A percentile compares a stretch with the other conserved stretches of the same genome.
phyloP scores from a whole-genome alignment of 64 coral and sea anemone genomes.

The Hydrozoanthus tunicans region DNA sequence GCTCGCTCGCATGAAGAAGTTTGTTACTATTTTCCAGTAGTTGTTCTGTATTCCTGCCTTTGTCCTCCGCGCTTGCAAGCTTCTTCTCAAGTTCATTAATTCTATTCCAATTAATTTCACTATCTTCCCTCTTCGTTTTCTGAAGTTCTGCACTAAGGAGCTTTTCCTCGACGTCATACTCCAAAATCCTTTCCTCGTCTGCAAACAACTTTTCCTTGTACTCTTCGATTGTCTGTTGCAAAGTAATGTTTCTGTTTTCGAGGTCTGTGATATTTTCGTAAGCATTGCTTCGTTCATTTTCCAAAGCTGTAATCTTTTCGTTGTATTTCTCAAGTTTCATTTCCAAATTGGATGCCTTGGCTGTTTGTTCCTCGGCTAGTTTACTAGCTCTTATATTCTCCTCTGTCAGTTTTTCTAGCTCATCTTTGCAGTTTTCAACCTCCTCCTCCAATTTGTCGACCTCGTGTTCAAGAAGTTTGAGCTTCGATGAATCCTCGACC shows the following conservation, averaged over 20 bases:
- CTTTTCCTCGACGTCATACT: constrained; percentile 80
- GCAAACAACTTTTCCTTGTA: constrained; percentile 54
- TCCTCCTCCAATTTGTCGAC: constrained; percentile 54
- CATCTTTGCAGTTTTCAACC: constrained; percentile 52
- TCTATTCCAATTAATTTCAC: constrained; percentile 13
- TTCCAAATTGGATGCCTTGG: constrained; percentile 65
- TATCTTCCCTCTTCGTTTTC: constrained; percentile 68
- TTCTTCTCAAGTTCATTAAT: constrained; percentile 72
- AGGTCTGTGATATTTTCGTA: constrained; percentile 30
- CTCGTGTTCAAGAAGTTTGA: constrained; percentile 30
- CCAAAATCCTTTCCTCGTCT: constrained; percentile 64
- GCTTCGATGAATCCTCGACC: neutral
- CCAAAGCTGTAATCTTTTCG: constrained; percentile 51
- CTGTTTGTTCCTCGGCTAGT: constrained; percentile 67
- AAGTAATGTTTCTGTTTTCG: constrained; percentile 39
- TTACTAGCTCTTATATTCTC: constrained; percentile 56
- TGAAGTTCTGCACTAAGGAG: constrained; percentile 70
- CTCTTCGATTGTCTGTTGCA: constrained; percentile 59
- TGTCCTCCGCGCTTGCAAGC: constrained; percentile 33
- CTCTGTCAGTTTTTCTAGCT: constrained; percentile 52
- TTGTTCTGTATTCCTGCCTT: constrained; percentile 60
- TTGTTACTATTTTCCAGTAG: constrained; percentile 61
- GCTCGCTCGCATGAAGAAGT: constrained; percentile 68
- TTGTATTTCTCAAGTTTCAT: constrained; percentile 64
- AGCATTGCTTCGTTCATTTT: neutral